These are phyloP conservation scores for Philonicus albiceps DNA, from an alignment of 2,888 invertebrate genomes.

Conservation along the genomic window DNA sequence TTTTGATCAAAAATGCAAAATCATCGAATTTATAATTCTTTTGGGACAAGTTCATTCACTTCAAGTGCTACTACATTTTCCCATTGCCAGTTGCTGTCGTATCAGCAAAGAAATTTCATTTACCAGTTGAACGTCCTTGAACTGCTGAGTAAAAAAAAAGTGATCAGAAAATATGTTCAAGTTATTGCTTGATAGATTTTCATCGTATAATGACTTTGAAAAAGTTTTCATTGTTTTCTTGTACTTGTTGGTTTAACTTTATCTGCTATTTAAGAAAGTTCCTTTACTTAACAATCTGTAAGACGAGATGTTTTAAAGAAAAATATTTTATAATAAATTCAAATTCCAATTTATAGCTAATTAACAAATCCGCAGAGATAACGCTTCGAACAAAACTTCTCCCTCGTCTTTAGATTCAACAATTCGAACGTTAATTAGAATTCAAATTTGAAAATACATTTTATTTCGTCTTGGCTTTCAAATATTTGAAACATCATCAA, in stretches of 20 bases:
- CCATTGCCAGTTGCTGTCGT: no score
- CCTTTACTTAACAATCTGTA: neutral
- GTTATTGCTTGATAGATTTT: neutral
- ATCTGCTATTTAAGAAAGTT: neutral
- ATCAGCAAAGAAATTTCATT: neutral
- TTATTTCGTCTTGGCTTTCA: no score
- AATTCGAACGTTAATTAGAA: no score
- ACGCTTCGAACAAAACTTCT: no score
- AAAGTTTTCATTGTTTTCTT: neutral
- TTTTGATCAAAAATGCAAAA: neutral
- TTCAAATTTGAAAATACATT: no score
- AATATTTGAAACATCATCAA: no score
- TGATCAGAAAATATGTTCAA: neutral
- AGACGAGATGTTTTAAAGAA: neutral
- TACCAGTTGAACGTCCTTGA: neutral
- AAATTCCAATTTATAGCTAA: neutral
- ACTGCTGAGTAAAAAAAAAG: neutral
- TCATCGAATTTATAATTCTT: neutral
- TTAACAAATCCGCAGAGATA: neutral
- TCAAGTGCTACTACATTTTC: neutral
- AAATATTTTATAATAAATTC: neutral
- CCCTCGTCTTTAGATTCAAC: no score
- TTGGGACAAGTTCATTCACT: neutral
- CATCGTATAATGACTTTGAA: neutral
- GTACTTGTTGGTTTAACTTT: neutral